These are phyloP conservation scores for Heliconius sara DNA, from an alignment of 2,888 invertebrate species.

Conservation along the genomic window DNA sequence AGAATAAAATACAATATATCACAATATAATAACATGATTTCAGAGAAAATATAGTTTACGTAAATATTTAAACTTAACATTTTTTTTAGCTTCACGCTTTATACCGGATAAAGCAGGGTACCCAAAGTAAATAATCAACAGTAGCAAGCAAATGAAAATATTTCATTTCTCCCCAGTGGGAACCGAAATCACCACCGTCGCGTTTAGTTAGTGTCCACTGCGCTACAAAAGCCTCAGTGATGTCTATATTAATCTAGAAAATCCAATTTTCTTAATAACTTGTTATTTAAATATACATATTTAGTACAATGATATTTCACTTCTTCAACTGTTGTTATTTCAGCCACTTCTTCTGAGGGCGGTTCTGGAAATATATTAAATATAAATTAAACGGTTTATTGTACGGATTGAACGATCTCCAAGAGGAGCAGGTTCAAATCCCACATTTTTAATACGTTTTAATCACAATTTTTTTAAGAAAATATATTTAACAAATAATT, in stretches of 20 bases:
- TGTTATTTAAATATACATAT: slow-evolving; percentile 68
- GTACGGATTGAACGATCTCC: no score
- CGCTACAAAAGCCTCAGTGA: not conserved
- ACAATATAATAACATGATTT: not conserved
- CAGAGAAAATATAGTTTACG: not conserved
- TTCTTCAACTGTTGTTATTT: slow-evolving; percentile 70
- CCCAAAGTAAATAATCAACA: no score
- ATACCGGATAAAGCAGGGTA: no score
- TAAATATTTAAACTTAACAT: no score
- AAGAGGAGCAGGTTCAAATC: no score
- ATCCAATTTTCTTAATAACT: slow-evolving; percentile 60
- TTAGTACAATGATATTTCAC: slow-evolving; percentile 71
- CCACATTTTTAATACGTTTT: no score
- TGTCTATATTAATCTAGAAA: slow-evolving; percentile 33
- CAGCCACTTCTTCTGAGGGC: slow-evolving; percentile 65
- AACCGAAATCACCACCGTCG: not conserved
- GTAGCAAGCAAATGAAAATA: not conserved
- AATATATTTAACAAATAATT: slow-evolving; percentile 24
- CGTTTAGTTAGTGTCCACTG: not conserved
- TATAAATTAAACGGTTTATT: no score
- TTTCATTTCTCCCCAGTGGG: not conserved
- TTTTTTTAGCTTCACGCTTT: no score
- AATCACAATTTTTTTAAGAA: no score
- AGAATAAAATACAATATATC: not conserved
- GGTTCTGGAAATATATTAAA: slow-evolving; percentile 65